Base-by-base conservation (phyloP, 2,797 vertebrate species). In the Nyctalus aviator region DNA sequence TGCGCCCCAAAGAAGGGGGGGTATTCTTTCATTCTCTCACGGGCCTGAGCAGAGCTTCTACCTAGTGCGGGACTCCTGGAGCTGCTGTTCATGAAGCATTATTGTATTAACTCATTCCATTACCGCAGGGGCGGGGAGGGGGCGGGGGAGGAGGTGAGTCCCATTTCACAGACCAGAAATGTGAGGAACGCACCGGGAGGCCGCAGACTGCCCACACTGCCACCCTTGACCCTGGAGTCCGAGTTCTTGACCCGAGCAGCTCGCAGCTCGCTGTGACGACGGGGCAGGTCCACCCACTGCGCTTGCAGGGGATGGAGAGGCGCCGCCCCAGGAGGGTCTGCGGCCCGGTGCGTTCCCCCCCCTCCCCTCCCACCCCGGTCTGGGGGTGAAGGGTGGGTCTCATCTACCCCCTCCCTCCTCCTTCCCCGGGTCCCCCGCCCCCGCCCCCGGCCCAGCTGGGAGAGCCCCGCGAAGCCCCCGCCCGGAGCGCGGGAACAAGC, bases 401-500 rank as follows among this genome's bases (percentile, higher is more conserved):
- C 8, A 1, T 57, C 62, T 23, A 18, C 8, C 18, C 5, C 12
- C 10, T 3, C 41, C 21, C 46, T 14, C n/a, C n/a, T 25, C 8
- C 46, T 30, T 13, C 46, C 8, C 27, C 13, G 18, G 62, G 37
- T 6, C 37, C 37, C 9, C 68, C 55, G 9, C 37, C n/a, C 11
- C 32, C 13, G 3, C 10, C 23, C 30, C 35, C 2, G 32, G 20
- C 32, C 90, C 48, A 2, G 73, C 95, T 88, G 69, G 88, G 94
- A 84, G 79, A 91, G 88, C 37, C 95, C 90, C 41, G 59, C 66
- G 35, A 10, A 69, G 82, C 91, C 88, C 91, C 81, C 55, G 73
- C 94, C 72, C 21, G 23, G 66, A 84, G 93, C 85, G 92, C 71
- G 90, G 73, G 81, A 95, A 97, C 97, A 97, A 97, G 96, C 93